Conservation (phyloP, 1,140 invertebrate genomes). For the Heliothis virescens region DNA sequence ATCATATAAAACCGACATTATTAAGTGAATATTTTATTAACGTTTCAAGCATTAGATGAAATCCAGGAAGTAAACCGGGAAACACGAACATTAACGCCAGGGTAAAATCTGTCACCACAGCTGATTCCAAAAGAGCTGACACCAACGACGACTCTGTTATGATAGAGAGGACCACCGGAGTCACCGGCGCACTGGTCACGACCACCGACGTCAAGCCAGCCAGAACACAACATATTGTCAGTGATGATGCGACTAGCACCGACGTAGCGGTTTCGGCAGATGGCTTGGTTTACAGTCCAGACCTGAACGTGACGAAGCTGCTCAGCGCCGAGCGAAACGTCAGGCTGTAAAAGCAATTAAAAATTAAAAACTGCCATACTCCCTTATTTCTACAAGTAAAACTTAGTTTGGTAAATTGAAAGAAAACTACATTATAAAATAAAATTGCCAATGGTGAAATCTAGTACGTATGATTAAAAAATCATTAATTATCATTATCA, state of each 20-base stretch:
- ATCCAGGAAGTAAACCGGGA: slow-evolving; percentile 52
- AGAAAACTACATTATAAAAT: no score
- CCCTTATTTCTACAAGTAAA: no score
- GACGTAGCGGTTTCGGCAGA: slow-evolving; percentile 54
- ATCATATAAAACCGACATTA: no score
- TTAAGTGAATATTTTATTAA: no score
- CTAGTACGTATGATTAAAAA: no score
- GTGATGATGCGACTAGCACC: slow-evolving; percentile 22
- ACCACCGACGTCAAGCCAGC: slow-evolving; percentile 45
- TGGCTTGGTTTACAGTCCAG: slow-evolving; percentile 55
- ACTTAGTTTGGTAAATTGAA: no score
- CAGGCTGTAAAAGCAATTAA: slow-evolving; percentile 48
- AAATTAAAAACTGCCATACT: no score
- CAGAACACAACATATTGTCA: slow-evolving; percentile 59
- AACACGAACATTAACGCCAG: slow-evolving; percentile 84
- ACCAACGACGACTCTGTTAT: slow-evolving; percentile 81
- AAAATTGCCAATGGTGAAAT: no score
- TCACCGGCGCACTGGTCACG: slow-evolving; percentile 57
- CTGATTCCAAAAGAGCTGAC: slow-evolving; percentile 86
- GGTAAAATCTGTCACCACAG: slow-evolving; percentile 80
- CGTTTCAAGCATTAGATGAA: no score
- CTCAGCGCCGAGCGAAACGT: slow-evolving; percentile 48
- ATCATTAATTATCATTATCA: no score
- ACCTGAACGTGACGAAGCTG: slow-evolving; percentile 62
- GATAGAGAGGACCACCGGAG: slow-evolving; percentile 79